Conservation (phyloP, 2,797 vertebrate species). For the Diceros bicornis region DNA sequence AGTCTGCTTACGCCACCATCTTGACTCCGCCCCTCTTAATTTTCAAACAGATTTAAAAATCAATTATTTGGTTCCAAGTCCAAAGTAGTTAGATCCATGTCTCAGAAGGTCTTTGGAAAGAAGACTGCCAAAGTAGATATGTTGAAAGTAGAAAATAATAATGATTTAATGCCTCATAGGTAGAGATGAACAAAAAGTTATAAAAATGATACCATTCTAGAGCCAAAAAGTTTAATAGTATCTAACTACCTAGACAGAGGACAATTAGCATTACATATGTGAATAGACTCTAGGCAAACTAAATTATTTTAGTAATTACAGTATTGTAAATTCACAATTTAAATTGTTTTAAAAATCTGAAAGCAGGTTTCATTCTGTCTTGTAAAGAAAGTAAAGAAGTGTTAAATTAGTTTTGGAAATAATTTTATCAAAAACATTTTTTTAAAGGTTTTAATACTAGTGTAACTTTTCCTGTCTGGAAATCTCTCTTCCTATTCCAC, state of each 20-base stretch:
- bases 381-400: background rate
- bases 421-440: background rate
- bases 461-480: background rate
- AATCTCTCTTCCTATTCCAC: background rate
- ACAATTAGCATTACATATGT: background rate
- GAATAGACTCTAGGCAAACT: background rate
- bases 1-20: too few relatives aligned
- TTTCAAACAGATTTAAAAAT: constrained; percentile 18
- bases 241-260: background rate
- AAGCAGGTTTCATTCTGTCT: background rate
- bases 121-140: background rate
- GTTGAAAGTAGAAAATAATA: background rate
- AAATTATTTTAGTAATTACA: background rate
- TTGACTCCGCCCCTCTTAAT: too few relatives aligned
- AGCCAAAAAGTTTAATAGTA: background rate
- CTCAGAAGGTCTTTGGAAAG: background rate
- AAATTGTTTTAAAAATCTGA: background rate
- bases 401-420: background rate
- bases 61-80: background rate
- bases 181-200: background rate
- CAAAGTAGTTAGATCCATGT: background rate
- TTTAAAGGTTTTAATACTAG: background rate
- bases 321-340: background rate
- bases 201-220: background rate
- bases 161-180: background rate